Base-by-base conservation (phyloP, 2,113 vertebrate genomes). In the Lophotis ruficrista region DNA sequence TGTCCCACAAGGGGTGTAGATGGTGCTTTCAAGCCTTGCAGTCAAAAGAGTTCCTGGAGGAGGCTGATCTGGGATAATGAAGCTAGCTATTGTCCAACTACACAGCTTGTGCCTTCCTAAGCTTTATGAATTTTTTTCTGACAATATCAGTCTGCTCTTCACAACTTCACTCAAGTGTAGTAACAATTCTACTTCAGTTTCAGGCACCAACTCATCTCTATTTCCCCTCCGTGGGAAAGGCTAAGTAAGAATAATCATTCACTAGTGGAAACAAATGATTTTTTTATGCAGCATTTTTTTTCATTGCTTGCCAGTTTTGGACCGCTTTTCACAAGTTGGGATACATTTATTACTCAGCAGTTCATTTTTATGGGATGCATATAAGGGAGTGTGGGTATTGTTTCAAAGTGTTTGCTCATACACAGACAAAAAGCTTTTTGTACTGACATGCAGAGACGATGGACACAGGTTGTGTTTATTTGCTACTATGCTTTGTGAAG, bases 401-500 rank as follows among this genome's bases (percentile, higher is more conserved):
- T 83, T 90, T 96, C 45, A 60, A 43, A 90, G 43, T 72, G 45
- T 60, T 72, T 91, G 9, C 33, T 35, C 45, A 53, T 57, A 50
- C 13, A 48, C 75, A 91, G 83, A 93, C 66, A 88, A 58, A 82
- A 83, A 76, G 1, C 10, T 70, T 94, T 96, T 93, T 87, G 57
- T 43, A 58, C 23, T 54, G 54, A 68, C 72, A 48, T 19, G 75
- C 86, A 92, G 77, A 92, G 87, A 92, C 53, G 76, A 72, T 73
- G 75, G 79, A 70, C 76, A 62, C 35, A 65, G 38, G 56, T 54
- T 93, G 65, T 64, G 25, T 77, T 91, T 96, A 57, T 93, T 97
- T 95, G 76, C 75, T 96, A 54, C 58, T 92, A 90, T 45, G 25
- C 15, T 92, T 95, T 38, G 28, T 86, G 80, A 94, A 94, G 78